A percentile compares a stretch with the other conserved stretches of the same genome.
These are phyloP conservation scores for Chloroclystis v-ata DNA, from an alignment of 2,888 invertebrate species.

Conservation along the genomic window DNA sequence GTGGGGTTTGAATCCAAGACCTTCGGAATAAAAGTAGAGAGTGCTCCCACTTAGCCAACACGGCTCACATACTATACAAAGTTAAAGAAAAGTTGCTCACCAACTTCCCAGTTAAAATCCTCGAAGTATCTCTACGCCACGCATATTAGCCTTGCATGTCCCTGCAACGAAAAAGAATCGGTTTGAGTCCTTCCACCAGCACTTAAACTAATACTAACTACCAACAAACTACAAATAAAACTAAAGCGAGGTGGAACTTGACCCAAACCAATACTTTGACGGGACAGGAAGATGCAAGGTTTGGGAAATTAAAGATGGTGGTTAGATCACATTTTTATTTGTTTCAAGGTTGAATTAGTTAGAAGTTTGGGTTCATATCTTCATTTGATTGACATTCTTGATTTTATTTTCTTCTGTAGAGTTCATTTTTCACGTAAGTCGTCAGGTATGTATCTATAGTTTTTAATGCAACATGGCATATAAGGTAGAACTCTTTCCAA, in stretches of 20 bases:
- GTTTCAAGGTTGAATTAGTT: neutral
- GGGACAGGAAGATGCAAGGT: conserved; percentile 19
- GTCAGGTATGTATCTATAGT: too few species aligned
- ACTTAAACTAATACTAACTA: conserved; percentile 26
- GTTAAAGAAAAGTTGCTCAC: conserved; percentile 1
- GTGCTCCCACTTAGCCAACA: too few species aligned
- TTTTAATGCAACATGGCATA: too few species aligned
- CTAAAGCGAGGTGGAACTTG: conserved; percentile 54
- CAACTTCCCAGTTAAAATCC: conserved; percentile 1
- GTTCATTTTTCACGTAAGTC: too few species aligned
- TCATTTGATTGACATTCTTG: too few species aligned
- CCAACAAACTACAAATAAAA: conserved; percentile 27
- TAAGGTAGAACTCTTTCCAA: too few species aligned
- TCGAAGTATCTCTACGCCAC: neutral
- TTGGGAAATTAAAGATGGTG: neutral
- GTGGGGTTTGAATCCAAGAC: too few species aligned
- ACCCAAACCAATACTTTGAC: conserved; percentile 62
- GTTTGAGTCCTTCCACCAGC: conserved; percentile 62
- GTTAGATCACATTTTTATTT: conserved; percentile 2
- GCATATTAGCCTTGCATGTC: conserved; percentile 21
- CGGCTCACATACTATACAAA: neutral
- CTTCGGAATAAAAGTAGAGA: too few species aligned
- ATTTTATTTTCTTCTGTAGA: too few species aligned
- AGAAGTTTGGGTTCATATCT: neutral
- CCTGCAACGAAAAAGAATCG: conserved; percentile 60